Conservation (phyloP, 2,113 vertebrate genomes). For the Mugil cephalus region DNA sequence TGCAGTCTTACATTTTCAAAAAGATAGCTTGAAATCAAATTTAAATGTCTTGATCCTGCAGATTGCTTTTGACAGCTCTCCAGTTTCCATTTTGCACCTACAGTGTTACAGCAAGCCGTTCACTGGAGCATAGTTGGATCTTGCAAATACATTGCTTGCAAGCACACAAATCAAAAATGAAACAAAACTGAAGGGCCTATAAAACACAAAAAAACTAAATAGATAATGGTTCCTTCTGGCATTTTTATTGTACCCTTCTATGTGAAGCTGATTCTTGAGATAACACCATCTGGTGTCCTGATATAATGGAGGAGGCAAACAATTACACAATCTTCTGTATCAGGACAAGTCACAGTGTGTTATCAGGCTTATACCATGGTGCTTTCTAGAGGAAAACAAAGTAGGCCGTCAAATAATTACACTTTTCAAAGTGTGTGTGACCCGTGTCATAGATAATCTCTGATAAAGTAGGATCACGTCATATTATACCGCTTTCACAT, state of each 20-base stretch:
- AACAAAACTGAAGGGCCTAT: neutral
- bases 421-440: no score
- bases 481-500: no score
- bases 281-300: neutral
- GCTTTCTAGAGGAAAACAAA: no score
- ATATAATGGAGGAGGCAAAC: neutral
- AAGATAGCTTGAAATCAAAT: neutral
- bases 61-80: slow-evolving; percentile 14
- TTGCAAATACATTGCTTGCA: slow-evolving; percentile 1
- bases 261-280: neutral
- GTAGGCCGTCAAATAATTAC: no score
- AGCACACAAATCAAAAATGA: slow-evolving; percentile 1
- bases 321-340: neutral
- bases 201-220: neutral
- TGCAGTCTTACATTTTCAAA: slow-evolving; percentile 12
- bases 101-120: slow-evolving; percentile 6
- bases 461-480: no score
- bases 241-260: neutral
- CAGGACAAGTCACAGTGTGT: neutral
- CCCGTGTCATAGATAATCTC: no score
- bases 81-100: neutral
- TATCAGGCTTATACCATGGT: neutral
- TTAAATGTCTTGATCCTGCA: slow-evolving; percentile 17
- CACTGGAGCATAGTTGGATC: neutral
- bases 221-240: neutral